Evolutionary conservation across 2,888 invertebrate genomes (phyloP).

Genomic region (Halictus ligatus): DNA sequence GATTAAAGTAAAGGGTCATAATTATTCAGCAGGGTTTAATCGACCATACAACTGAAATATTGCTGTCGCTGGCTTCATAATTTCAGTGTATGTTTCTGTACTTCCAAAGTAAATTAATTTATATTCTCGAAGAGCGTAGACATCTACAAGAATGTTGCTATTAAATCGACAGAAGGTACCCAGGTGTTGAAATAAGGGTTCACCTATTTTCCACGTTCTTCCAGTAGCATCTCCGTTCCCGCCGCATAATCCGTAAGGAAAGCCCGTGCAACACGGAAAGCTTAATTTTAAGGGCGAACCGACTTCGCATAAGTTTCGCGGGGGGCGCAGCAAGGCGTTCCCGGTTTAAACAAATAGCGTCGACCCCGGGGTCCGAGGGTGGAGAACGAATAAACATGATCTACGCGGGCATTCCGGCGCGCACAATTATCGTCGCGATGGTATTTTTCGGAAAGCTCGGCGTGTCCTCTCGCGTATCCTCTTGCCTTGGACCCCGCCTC

Average conservation of each 20-base stretch:
- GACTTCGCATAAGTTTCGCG: slow-evolving; percentile 9
- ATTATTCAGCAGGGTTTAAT: too few species aligned
- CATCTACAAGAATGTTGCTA: too few species aligned
- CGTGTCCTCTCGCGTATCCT: neutral
- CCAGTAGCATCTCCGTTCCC: neutral
- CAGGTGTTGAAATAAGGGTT: neutral
- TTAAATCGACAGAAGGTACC: neutral
- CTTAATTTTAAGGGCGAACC: neutral
- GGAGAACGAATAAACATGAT: slow-evolving; percentile 78
- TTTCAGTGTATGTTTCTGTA: too few species aligned
- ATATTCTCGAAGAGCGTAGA: neutral
- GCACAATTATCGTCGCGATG: slow-evolving; percentile 83
- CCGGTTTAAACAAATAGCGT: slow-evolving; percentile 27
- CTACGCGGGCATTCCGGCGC: slow-evolving; percentile 79
- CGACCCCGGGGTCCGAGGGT: neutral
- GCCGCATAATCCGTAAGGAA: neutral
- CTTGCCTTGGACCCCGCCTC: neutral
- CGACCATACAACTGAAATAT: too few species aligned
- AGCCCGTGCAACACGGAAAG: slow-evolving; percentile 1
- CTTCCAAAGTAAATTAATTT: too few species aligned
- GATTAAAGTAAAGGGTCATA: neutral
- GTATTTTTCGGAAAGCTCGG: slow-evolving; percentile 80
- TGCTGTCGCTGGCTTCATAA: too few species aligned
- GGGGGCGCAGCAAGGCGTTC: neutral
- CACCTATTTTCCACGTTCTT: neutral